Evolutionary conservation across 2,888 invertebrate species (phyloP), one percentile per base, ranked within the genome.

Genomic region (Buathra laborator): DNA sequence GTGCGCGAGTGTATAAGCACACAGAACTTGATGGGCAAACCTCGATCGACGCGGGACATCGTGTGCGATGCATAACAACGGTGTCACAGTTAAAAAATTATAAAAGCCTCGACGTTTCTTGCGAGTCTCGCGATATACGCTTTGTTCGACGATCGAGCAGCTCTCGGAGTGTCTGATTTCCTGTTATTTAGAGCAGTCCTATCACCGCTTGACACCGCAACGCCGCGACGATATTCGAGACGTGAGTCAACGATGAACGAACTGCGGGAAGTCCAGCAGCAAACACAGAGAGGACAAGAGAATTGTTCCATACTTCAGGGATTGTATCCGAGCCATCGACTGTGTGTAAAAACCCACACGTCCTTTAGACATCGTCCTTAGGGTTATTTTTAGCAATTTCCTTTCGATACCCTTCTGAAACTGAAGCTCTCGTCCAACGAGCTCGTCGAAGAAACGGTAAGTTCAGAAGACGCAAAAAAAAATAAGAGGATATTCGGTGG

Each of bases 41-140:
- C 46, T 66, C 29, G 59, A 19, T 56, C 37, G 53, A 46, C 53
- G n/a, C 9, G 62, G 43, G 62, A 48, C 59, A 16, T 71, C 43
- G 43, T 37, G 48, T 14, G 16, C 72, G 67, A 59, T 56, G 29
- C 10, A 43, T 19, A 32, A 37, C 37, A 12, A 46, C 53, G 83
- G 88, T 89, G 86, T 89, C 89, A 86, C 87, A 86, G 89, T 91
- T 91, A 90, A 88, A 87, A 89, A 90, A 91, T 89, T 48, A 48
- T 43, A 59, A 68, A 59, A 44, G n/a, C 12, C 19, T 19, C 44
- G 14, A 59, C 67, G 67, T 66, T 44, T 46, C 56, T 29, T 24
- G 44, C 70, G 67, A 37, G 75, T 24, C 51, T 37, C 37, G 37
- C 37, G 71, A 83, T 78, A 66, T 72, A 56, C 14, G 67, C 24